Base-by-base conservation (phyloP, 2,888 invertebrate genomes). In the Sphecodes monilicornis region DNA sequence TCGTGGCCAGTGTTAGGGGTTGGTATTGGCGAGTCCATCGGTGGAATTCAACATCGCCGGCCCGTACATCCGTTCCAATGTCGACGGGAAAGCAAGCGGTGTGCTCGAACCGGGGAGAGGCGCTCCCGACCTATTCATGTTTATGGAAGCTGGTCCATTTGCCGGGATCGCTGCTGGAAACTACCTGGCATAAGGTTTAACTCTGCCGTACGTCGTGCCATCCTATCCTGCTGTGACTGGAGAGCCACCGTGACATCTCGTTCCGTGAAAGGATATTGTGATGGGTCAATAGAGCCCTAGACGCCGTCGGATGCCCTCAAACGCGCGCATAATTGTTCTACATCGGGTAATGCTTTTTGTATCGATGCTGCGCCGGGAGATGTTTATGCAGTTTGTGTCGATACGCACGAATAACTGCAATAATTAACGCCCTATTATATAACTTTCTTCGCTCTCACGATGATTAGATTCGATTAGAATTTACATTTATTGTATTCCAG, bases 101-200 rank as follows among this genome's bases (percentile, higher is more conserved):
- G 85, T 82, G 74, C 83, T 86, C 83, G 77, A 79, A 84, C 87
- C 66, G 36, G 22, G 32, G 82, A 84, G 88, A 80, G 84, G 78
- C 86, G 71, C 86, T 85, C 77, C 80, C 86, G 86, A 87, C 76
- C 89, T 89, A 92, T 92, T 92, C 91, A 90, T 91, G 90, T 91
- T 92, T 91, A 90, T 91, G 88, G 87, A 91, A 91, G 87, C 89
- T 83, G 91, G 87, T 91, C 90, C 90, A 92, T 91, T 92, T 91
- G 86, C 90, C 69, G 76, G 82, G 83, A 89, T 90, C 90, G 88
- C 87, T 86, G 86, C 36, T 91, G 86, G 87, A 90, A 89, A 89
- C 90, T 86, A 89, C 82, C 86, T 82, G 84, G 83, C 84, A 86
- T 90, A 84, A 89, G 89, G 88, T 88, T 89, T 89, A 84, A 87